Conservation (phyloP, 2,113 vertebrate genomes). For the Pedetes capensis region DNA sequence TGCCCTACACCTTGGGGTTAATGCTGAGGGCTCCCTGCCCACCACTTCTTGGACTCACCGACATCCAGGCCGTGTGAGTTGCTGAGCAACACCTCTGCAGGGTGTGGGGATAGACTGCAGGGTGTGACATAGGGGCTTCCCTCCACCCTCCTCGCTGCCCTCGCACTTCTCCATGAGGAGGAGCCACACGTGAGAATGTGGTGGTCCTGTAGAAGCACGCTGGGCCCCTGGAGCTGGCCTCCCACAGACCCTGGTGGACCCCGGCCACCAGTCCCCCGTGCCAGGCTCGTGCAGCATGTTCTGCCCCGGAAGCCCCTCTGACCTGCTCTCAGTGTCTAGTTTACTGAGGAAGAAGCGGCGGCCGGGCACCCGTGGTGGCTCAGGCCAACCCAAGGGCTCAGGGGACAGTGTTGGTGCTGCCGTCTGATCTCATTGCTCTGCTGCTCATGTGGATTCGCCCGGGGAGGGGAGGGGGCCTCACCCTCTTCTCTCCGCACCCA, state of each 20-base stretch:
- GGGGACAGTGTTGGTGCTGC: accelerated
- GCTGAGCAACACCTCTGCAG: accelerated
- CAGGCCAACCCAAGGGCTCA: background rate
- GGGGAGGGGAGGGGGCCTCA: too few relatives aligned
- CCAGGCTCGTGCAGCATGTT: background rate
- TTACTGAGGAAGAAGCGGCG: accelerated
- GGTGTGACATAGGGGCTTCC: background rate
- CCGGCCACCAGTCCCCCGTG: too few relatives aligned
- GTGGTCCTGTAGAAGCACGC: background rate
- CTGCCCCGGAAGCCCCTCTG: too few relatives aligned
- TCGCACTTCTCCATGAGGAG: too few relatives aligned
- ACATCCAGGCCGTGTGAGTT: accelerated
- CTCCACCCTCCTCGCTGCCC: background rate
- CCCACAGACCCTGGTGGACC: too few relatives aligned
- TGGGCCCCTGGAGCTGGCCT: background rate
- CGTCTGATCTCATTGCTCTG: accelerated
- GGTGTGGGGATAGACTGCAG: too few relatives aligned
- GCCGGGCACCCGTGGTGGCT: accelerated
- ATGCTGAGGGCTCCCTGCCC: too few relatives aligned
- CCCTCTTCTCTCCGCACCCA: background rate
- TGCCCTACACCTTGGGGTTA: too few relatives aligned
- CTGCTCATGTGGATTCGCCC: accelerated
- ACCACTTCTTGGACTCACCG: accelerated
- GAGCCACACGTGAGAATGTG: background rate
- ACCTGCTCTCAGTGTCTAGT: accelerated